These are phyloP conservation scores for Colletes latitarsis DNA, from an alignment of 1,140 invertebrate genomes.

Conservation along the genomic window DNA sequence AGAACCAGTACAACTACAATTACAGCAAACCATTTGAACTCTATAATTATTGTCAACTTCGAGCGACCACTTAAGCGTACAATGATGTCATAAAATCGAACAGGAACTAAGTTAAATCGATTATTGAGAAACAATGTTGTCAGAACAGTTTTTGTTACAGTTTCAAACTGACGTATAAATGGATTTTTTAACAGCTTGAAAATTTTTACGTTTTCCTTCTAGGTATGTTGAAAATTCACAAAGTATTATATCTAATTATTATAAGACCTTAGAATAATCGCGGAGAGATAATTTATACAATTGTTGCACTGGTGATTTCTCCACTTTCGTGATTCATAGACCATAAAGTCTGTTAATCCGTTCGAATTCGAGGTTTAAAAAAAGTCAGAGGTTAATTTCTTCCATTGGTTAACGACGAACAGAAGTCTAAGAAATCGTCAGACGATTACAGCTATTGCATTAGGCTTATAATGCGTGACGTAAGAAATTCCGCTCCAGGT, in stretches of 20 bases:
- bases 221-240: no score
- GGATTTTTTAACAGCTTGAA: no score
- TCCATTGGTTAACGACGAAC: neutral
- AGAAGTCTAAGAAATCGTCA: neutral
- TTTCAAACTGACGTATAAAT: no score
- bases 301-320: neutral
- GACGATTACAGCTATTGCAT: slow-evolving; percentile 12
- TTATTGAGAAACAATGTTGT: neutral
- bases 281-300: neutral
- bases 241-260: no score
- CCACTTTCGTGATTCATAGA: slow-evolving; percentile 2
- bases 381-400: neutral
- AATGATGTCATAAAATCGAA: slow-evolving; percentile 34
- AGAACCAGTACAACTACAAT: slow-evolving; percentile 23
- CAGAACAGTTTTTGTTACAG: slow-evolving; percentile 7
- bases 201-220: no score
- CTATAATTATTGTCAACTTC: slow-evolving; percentile 27
- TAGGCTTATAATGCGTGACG: slow-evolving; percentile 6
- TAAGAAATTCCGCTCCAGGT: slow-evolving; percentile 34
- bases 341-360: neutral
- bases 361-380: neutral
- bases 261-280: no score
- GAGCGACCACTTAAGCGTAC: neutral
- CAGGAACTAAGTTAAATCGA: neutral
- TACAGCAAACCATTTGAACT: slow-evolving; percentile 21